Evolutionary conservation across 92 coral and sea anemone genomes (phyloP).

Genomic region (Umimayanthus chanpuru): DNA sequence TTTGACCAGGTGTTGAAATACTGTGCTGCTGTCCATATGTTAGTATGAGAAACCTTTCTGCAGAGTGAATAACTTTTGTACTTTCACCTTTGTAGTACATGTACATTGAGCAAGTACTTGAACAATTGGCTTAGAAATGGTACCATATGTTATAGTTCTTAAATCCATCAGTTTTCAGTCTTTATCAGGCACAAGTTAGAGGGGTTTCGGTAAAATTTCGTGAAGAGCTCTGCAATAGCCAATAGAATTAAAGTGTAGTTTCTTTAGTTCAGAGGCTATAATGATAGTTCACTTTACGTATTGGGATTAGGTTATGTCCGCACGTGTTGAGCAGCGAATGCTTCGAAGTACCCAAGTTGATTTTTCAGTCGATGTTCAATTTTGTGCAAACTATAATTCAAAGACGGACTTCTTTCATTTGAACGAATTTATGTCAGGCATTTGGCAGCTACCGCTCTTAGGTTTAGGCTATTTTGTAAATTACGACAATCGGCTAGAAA

Average conservation of each 20-base stretch:
- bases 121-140: too few relatives aligned
- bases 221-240: background rate
- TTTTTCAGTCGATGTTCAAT: background rate
- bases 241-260: too few relatives aligned
- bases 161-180: background rate
- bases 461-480: background rate
- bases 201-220: background rate
- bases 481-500: background rate
- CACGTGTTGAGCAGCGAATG: too few relatives aligned
- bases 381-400: background rate
- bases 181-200: too few relatives aligned
- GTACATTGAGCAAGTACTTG: background rate
- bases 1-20: background rate
- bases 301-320: background rate
- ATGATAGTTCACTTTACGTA: background rate
- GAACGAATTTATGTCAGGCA: background rate
- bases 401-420: background rate
- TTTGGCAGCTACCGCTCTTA: background rate
- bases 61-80: background rate
- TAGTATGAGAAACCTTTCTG: background rate
- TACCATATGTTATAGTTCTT: background rate
- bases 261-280: too few relatives aligned
- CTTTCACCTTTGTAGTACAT: background rate
- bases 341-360: background rate
- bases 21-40: background rate